phyloP scores from a whole-genome alignment of 2,888 invertebrate genomes.

The Pandemis cinnamomeana region DNA sequence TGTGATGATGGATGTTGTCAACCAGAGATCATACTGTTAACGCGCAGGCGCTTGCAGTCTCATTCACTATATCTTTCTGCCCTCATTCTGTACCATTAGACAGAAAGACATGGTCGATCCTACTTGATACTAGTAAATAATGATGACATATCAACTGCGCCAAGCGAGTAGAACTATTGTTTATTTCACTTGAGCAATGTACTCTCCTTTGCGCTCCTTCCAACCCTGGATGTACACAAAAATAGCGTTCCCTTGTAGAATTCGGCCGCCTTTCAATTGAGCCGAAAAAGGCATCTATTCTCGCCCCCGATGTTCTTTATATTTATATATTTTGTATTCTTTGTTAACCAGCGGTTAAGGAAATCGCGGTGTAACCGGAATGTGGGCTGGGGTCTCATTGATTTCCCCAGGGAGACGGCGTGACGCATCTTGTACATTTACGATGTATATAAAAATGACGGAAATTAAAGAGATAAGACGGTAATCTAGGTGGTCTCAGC shows the following conservation, averaged over 20 bases:
- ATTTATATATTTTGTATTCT: background rate
- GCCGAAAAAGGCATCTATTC: conserved; percentile 1
- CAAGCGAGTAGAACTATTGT: background rate
- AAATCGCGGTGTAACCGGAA: conserved; percentile 4
- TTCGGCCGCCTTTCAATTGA: background rate
- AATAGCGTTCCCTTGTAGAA: background rate
- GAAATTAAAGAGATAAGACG: background rate
- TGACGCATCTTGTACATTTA: background rate
- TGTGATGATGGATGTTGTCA: too few species aligned
- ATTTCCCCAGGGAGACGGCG: conserved; percentile 6
- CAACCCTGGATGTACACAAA: background rate
- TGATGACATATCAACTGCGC: background rate
- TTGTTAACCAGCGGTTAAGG: conserved; percentile 6
- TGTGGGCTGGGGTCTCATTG: conserved; percentile 8
- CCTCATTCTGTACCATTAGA: too few species aligned
- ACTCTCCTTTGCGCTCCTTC: background rate
- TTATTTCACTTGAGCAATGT: background rate
- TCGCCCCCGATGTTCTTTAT: background rate
- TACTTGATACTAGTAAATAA: background rate
- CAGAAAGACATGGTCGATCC: too few species aligned
- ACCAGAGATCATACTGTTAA: too few species aligned
- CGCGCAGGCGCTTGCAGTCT: too few species aligned
- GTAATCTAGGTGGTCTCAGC: background rate
- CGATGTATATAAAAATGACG: background rate
- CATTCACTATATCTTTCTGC: too few species aligned